Evolutionary conservation across 2,797 vertebrate genomes (phyloP), one percentile per base, ranked within the genome.

Genomic region (Lepus townsendii): DNA sequence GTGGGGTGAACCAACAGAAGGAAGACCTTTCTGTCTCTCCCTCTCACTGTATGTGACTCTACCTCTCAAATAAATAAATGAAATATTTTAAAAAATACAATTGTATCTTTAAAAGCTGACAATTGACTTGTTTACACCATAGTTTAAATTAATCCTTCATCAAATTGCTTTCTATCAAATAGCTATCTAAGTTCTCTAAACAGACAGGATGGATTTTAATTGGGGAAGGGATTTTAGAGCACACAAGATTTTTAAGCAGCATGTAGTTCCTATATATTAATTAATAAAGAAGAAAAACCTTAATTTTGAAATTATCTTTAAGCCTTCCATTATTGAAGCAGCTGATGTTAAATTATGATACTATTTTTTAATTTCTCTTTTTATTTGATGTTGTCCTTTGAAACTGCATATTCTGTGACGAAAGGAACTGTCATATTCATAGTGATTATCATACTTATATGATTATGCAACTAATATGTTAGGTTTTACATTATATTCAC

Each of bases 191-290:
- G 20, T 66, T 93, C 19, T 68, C 2, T 35, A 90, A 96, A 50
- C 17, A 92, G 19, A 68, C 82, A 11, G 10, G 76, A 82, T 83
- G 63, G 24, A 93, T 73, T 94, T 91, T 85, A 88, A 82, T 85
- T 88, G 42, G 26, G 27, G 83, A 89, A 88, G 32, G 4, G 8
- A 91, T 68, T 83, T 88, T 75, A 63, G 26, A 88, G 1, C 27
- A 79, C 19, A 52, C 65, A 83, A 16, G 42, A 87, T 66, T 89
- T 91, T 14, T 12, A 86, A 52, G 24, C 38, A 71, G 65, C 9
- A 83, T 62, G 14, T 17, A 80, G 32, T 86, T 11, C 26, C 10
- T 86, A 60, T 5, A 52, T 82, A 71, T 65, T 93, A 93, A 88
- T 66, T 90, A 91, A 92, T 38, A 50, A 77, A 83, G 66, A 16